Conservation (phyloP, 92 coral and sea anemone genomes). For the Muricea muricata region DNA sequence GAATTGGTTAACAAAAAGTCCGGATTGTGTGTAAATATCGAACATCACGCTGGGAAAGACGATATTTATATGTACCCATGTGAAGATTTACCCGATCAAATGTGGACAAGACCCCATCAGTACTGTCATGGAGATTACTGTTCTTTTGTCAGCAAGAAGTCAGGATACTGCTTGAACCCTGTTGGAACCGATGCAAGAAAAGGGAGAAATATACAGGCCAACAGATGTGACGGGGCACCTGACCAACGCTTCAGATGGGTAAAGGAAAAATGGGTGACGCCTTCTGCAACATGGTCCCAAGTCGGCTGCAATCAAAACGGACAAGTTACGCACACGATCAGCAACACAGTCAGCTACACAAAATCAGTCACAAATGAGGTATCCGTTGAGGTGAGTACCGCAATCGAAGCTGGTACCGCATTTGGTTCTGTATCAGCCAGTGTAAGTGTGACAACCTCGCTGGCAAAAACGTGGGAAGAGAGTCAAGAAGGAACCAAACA, state of each 20-base stretch:
- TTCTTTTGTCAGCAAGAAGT: constrained; percentile 35
- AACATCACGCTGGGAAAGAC: neutral
- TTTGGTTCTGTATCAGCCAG: neutral
- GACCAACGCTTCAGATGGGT: constrained; percentile 48
- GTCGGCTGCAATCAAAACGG: constrained; percentile 54
- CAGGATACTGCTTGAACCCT: constrained; percentile 38
- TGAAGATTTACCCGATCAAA: neutral
- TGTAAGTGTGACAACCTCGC: neutral
- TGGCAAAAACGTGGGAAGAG: constrained; percentile 27
- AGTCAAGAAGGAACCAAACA: constrained; percentile 18
- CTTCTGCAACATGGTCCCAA: constrained; percentile 30
- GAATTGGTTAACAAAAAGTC: constrained; percentile 46
- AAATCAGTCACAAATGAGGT: neutral
- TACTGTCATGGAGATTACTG: constrained; percentile 48
- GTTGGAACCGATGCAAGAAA: neutral
- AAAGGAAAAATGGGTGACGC: constrained; percentile 53
- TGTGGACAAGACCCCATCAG: neutral
- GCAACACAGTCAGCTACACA: neutral
- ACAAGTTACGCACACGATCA: neutral
- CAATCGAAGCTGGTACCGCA: neutral
- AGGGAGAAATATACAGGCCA: neutral
- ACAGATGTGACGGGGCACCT: neutral
- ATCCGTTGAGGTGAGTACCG: neutral
- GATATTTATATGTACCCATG: neutral
- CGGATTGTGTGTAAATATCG: constrained; percentile 43